Evolutionary conservation across 2,797 vertebrate species (phyloP).

Genomic region (Psittacula echo): DNA sequence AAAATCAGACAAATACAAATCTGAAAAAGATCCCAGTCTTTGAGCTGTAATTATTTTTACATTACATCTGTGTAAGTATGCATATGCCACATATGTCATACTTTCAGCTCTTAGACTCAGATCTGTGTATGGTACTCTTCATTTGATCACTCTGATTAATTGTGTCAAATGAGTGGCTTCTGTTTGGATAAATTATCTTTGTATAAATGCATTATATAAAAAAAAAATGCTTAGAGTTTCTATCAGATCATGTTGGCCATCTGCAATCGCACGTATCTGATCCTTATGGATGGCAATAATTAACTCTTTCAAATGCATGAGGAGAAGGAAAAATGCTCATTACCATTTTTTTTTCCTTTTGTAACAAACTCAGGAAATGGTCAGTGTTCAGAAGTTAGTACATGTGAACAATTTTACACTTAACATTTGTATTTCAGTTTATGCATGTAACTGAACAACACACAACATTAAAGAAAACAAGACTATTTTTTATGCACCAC

Average conservation of each 20-base stretch:
- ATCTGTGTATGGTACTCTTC: not conserved
- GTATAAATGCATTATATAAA: not conserved
- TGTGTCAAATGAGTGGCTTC: not conserved
- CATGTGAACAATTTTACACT: not conserved
- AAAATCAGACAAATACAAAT: not conserved
- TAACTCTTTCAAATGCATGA: not conserved
- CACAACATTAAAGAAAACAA: not conserved
- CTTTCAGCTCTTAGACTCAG: not conserved
- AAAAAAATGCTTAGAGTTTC: not conserved
- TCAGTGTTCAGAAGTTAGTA: not conserved
- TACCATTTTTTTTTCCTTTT: not conserved
- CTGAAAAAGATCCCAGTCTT: not conserved
- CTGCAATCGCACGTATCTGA: not conserved
- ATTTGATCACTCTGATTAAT: not conserved
- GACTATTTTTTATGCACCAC: not conserved
- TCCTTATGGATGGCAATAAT: not conserved
- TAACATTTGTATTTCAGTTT: not conserved
- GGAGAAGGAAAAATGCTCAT: not conserved
- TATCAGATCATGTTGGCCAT: not conserved
- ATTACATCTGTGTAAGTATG: not conserved
- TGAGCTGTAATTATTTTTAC: not conserved
- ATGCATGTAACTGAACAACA: not conserved
- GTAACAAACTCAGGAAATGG: not conserved
- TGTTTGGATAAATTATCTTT: not conserved
- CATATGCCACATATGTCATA: not conserved